A percentile compares a stretch with the other conserved stretches of the same genome.
Evolutionary conservation across 2,888 invertebrate species (phyloP).

Genomic region (Caenorhabditis virilis): DNA sequence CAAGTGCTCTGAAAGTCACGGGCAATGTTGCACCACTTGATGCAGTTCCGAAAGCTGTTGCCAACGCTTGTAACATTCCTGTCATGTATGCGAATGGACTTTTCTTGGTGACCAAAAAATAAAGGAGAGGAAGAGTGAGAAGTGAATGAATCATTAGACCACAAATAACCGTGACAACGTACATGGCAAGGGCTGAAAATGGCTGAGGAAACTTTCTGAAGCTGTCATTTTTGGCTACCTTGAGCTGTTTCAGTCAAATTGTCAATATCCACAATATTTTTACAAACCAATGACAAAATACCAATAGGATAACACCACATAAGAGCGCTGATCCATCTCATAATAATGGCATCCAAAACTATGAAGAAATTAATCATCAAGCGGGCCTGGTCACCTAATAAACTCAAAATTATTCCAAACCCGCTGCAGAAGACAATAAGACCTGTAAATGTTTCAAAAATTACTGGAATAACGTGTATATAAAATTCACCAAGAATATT

Average conservation of each 20-base stretch:
- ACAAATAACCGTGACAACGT: constrained; percentile 87
- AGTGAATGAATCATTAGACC: constrained; percentile 91
- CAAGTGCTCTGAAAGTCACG: constrained; percentile 87
- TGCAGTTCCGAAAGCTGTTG: constrained; percentile 93
- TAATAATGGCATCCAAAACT: constrained; percentile 85
- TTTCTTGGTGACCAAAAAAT: constrained; percentile 78
- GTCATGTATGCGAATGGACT: constrained; percentile 67
- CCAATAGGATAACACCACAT: constrained; percentile 84
- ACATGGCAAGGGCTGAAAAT: constrained; percentile 79
- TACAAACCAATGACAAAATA: constrained; percentile 76
- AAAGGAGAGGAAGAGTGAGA: constrained; percentile 84
- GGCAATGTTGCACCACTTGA: constrained; percentile 88
- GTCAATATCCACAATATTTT: constrained; percentile 76
- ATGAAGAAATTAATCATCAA: constrained; percentile 84
- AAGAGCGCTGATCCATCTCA: constrained; percentile 86
- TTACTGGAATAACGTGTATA: neutral
- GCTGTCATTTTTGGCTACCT: constrained; percentile 48
- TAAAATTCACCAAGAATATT: constrained; percentile 74
- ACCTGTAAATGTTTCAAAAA: constrained; percentile 73
- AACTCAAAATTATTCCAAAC: constrained; percentile 85
- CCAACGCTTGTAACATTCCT: constrained; percentile 83
- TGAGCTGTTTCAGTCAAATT: constrained; percentile 76
- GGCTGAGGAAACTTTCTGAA: neutral
- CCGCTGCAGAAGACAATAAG: constrained; percentile 88
- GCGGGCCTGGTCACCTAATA: constrained; percentile 80